Evolutionary conservation across 2,888 invertebrate genomes (phyloP), one percentile per base, ranked within the genome.

Genomic region (Dorcus parallelipipedus): DNA sequence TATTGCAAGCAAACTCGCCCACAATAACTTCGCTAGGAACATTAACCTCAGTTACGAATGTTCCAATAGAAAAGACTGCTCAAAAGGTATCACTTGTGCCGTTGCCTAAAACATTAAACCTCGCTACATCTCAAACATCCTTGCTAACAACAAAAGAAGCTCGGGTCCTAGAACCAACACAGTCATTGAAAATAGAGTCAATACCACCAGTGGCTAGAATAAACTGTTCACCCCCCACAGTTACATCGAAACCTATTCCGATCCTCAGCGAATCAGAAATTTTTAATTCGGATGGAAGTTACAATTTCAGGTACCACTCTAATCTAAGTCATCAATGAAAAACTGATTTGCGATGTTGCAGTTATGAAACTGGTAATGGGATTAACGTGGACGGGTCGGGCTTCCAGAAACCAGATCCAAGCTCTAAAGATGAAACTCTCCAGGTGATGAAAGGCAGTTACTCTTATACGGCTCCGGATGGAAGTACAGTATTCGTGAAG

Each of bases 401-500:
- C 49, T 54, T 49, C 7, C 8, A 49, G 14, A 54, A 54, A 26
- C 49, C 38, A 14, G 54, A 38, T 17, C 26, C 26, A 33, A 33
- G 26, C 7, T 6, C 26, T 33, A 33, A 54, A 14, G 41, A 40
- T 41, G 49, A 23, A 38, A 49, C 9, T 2, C 40, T 54, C n/a
- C 54, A 54, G 81, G 81, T 53, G 59, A 43, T 60, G 63, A 42
- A 58, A 5, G 82, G 83, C 9, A 61, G 67, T 53, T 83, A 54
- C 78, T 68, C 76, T 1, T 84, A 83, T 79, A 10, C 65, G 50
- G 83, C 75, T 1, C 80, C 82, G 43, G 83, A 84, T 60, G 83
- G 83, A 41, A 67, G 26, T 1, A 33, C 26, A 33, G 26, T 33
- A 33, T 33, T 33, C 6, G 26, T 33, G 1, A 33, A 33, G 26